Percentiles rank a stretch among this genome's conserved stretches.
phyloP scores from a whole-genome alignment of 2,888 invertebrate species.

The Drosophila demipolita region DNA sequence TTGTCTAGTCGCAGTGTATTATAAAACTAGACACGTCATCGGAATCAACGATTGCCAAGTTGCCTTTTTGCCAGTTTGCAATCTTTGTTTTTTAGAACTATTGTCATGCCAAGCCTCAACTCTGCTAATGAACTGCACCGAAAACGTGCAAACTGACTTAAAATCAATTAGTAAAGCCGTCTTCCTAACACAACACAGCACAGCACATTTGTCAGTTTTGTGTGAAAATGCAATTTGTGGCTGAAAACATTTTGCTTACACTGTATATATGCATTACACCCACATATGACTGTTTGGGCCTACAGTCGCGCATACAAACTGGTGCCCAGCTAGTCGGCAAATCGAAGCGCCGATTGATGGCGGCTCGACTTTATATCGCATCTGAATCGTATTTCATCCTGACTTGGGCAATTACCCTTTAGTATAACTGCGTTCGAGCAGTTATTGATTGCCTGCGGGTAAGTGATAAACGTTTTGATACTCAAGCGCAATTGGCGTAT shows the following conservation, averaged over 20 bases:
- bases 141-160: constrained; percentile 71
- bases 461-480: constrained; percentile 39
- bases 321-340: constrained; percentile 19
- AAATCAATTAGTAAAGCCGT: constrained; percentile 75
- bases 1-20: constrained; percentile 24
- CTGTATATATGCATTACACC: constrained; percentile 32
- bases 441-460: constrained; percentile 47
- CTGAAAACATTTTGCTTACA: constrained; percentile 56
- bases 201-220: constrained; percentile 73
- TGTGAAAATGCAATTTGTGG: constrained; percentile 63
- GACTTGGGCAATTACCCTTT: constrained; percentile 48
- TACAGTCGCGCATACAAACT: constrained; percentile 1
- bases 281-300: constrained; percentile 20
- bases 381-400: constrained; percentile 23
- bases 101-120: constrained; percentile 45
- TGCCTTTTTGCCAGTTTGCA: neutral
- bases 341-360: constrained; percentile 54
- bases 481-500: neutral
- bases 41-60: constrained; percentile 15
- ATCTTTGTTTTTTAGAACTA: constrained; percentile 22
- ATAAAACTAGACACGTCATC: constrained; percentile 49
- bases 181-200: constrained; percentile 18
- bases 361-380: constrained; percentile 27
- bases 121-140: constrained; percentile 72
- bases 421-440: constrained; percentile 35